Conservation (phyloP, 2,888 invertebrate species). For the Cynaeus angustus region DNA sequence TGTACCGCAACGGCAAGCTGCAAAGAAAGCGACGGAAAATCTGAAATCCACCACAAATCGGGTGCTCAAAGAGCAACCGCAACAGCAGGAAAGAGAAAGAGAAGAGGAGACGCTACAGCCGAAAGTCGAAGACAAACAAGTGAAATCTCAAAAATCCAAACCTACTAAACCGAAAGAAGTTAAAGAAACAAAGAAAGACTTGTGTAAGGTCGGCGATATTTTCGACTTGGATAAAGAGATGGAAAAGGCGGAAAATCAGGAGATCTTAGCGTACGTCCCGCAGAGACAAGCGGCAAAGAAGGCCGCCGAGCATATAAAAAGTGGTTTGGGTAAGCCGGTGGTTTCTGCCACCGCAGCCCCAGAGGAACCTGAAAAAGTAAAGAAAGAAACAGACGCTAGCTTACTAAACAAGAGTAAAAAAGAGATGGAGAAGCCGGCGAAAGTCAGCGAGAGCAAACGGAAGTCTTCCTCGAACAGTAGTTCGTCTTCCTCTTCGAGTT, state of each 20-base stretch:
- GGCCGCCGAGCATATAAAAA: constrained; percentile 92
- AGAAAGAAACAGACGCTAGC: constrained; percentile 58
- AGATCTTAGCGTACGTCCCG: constrained; percentile 87
- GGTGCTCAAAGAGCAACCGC: constrained; percentile 63
- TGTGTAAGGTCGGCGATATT: constrained; percentile 68
- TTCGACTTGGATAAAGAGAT: constrained; percentile 78
- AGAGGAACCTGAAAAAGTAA: constrained; percentile 66
- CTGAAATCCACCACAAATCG: constrained; percentile 80
- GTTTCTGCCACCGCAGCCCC: constrained; percentile 66
- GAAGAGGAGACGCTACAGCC: constrained; percentile 52
- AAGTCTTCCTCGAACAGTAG: constrained; percentile 76
- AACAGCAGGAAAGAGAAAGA: not conserved
- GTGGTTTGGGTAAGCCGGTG: constrained; percentile 78
- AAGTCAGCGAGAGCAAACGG: constrained; percentile 70
- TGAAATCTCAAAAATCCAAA: constrained; percentile 59
- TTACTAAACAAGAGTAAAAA: constrained; percentile 54
- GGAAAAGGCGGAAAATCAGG: constrained; percentile 75
- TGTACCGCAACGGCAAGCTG: constrained; percentile 92
- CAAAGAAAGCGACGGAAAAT: constrained; percentile 92
- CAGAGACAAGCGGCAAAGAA: constrained; percentile 94
- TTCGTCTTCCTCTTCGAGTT: constrained; percentile 72
- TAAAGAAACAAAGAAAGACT: constrained; percentile 52
- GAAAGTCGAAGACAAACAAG: constrained; percentile 58
- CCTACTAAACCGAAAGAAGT: constrained; percentile 56
- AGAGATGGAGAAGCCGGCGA: constrained; percentile 60